Base-by-base conservation (phyloP, 2,888 invertebrate species). In the Psylliodes chrysocephalus region DNA sequence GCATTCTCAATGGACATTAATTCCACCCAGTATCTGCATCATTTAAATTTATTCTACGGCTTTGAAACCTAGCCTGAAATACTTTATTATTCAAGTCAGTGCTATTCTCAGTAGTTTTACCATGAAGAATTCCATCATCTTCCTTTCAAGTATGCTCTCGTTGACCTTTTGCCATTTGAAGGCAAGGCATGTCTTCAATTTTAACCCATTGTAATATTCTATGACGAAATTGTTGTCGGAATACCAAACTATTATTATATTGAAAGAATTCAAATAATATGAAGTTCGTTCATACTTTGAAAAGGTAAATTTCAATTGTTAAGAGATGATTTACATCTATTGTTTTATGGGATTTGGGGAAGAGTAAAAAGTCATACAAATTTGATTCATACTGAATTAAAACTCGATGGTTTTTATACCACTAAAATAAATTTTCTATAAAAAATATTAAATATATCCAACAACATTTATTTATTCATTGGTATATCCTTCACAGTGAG, bases 141-240 rank as follows among this genome's bases (percentile, higher is more conserved):
- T 51, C 33, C 33, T 30, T 12, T 51, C 17, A 14, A 17, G 18
- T 18, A 18, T 51, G 18, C 19, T 51, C 51, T 30, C 22, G 17
- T 14, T 12, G 28, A 15, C 49, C 30, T 49, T 49, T 51, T 10
- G 18, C 18, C 7, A 51, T 51, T 19, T 28, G 19, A 51, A 51
- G 51, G 51, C 51, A 1, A 33, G 51, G 33, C 51, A 51, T 30
- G 51, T 51, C 30, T 51, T 51, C 17, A 51, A 15, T 51, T 15
- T 15, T 14, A n/a, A 25, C 14, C 15, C 15, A 49, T 49, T 49
- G 49, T 49, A 17, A 28, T 28, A 28, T 28, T n/a, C 6, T 33
- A 33, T 33, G 33, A 33, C n/a, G 33, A 33, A 33, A 33, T 33
- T 33, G 22, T 22, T 4, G 22, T 6, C 6, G 22, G 33, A 33